Evolutionary conservation across 2,113 vertebrate species (phyloP), one percentile per base, ranked within the genome.

Genomic region (Suricata suricatta): DNA sequence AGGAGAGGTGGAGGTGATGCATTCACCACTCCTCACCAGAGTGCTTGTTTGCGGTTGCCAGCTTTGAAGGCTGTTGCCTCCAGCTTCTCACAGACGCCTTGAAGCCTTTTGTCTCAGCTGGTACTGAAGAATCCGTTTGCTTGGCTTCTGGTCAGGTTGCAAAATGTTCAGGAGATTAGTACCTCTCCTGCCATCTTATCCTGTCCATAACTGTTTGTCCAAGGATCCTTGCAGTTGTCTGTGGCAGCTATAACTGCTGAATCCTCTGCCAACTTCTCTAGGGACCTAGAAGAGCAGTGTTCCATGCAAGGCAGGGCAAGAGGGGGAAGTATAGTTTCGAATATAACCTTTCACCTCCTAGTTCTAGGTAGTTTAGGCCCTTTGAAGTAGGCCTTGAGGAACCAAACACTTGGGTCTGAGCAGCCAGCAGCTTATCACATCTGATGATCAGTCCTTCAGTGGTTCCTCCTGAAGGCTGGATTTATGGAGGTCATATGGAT

Each of bases 361-460:
- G 1, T 93, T 95, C 93, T 98, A 97, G 89, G 96, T 97, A 95
- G 83, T 79, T 98, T 87, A 90, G 82, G 88, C 71, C 41, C 98
- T 98, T 98, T 98, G 97, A 98, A 90, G 94, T 97, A 93, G 8
- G 96, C 92, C 96, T 98, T 92, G 50, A 97, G 87, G 83, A 98
- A 96, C 97, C 88, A 68, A 95, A 97, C 95, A 60, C 96, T 97
- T 97, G 82, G 54, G 96, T 98, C 97, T 98, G 93, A 98, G 96
- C 23, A 89, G 97, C 94, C 97, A 98, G 96, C 81, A 76, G 76
- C 93, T 98, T 98, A 98, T 98, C 96, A 31, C 95, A 95, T 98
- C 82, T 98, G 95, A 33, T 94, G 84, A 98, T 98, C 97, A 69
- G 47, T 95, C 84, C 97, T 98, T 98, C 97, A 97, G 91, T 98